phyloP scores from a whole-genome alignment of 1,140 invertebrate species.

The Dreissena polymorpha region DNA sequence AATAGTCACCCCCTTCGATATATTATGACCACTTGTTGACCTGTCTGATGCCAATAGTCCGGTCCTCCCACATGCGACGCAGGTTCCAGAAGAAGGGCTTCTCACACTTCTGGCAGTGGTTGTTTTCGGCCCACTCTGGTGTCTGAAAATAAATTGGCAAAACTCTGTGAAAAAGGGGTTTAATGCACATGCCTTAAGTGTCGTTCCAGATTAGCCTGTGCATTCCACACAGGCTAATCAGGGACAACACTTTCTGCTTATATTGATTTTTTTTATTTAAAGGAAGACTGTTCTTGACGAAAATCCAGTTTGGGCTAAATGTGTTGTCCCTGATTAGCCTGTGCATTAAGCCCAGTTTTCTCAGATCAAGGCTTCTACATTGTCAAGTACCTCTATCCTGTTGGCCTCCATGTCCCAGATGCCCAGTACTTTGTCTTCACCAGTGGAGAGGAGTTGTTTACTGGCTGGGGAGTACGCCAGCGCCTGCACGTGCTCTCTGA shows the following conservation, averaged over 20 bases:
- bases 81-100: constrained; percentile 99
- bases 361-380: too few relatives aligned
- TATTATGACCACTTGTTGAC: constrained; percentile 79
- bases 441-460: constrained; percentile 93
- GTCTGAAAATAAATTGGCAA: constrained; percentile 86
- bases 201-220: too few relatives aligned
- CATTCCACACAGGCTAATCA: too few relatives aligned
- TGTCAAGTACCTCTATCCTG: constrained; percentile 86
- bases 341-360: too few relatives aligned
- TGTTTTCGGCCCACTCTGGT: constrained; percentile 95
- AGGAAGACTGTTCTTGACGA: too few relatives aligned
- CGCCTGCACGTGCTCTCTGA: constrained; percentile 81
- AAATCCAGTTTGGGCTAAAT: too few relatives aligned
- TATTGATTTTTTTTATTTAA: too few relatives aligned
- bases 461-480: constrained; percentile 89
- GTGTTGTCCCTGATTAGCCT: too few relatives aligned
- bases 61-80: constrained; percentile 98
- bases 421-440: constrained; percentile 95
- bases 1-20: too few relatives aligned
- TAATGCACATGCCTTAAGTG: too few relatives aligned
- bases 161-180: too few relatives aligned
- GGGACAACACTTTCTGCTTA: too few relatives aligned
- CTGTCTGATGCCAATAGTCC: constrained; percentile 93
- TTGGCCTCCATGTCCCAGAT: constrained; percentile 96
- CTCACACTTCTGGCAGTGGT: constrained; percentile 95